phyloP scores from a whole-genome alignment of 2,113 vertebrate species.

The Brachypteracias leptosomus region DNA sequence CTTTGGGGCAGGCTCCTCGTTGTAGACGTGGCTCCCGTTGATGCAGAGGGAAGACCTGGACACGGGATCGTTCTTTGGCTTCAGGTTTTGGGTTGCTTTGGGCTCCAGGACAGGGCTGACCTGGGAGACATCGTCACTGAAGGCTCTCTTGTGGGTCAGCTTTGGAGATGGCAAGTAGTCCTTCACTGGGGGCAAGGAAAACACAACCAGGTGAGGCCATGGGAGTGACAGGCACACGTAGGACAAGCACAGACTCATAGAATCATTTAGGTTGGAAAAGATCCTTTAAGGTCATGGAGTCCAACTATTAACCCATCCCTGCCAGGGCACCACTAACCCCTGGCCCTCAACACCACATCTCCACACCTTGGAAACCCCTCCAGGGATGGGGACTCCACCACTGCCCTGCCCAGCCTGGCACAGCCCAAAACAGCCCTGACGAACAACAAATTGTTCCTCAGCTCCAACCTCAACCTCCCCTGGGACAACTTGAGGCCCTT shows the following conservation, averaged over 20 bases:
- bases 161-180: conserved; percentile 79
- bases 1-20: conserved; percentile 49
- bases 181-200: conserved; percentile 29
- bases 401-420: not conserved
- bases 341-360: too few relatives aligned
- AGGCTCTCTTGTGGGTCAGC: conserved; percentile 81
- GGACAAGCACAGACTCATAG: not conserved
- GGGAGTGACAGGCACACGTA: not conserved
- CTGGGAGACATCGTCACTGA: conserved; percentile 82
- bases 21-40: conserved; percentile 89
- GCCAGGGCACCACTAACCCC: too few relatives aligned
- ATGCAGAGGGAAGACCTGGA: conserved; percentile 84
- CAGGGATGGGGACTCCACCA: not conserved
- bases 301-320: not conserved
- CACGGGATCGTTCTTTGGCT: conserved; percentile 73
- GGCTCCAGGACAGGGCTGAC: conserved; percentile 68
- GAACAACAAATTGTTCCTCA: not conserved
- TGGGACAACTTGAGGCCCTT: not conserved
- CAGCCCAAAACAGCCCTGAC: not conserved
- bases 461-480: not conserved
- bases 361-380: too few relatives aligned
- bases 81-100: conserved; percentile 72
- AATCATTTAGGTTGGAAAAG: not conserved
- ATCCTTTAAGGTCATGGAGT: not conserved
- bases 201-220: not conserved